Conservation (phyloP, 2,888 invertebrate species). For the Gnatocerus cornutus region DNA sequence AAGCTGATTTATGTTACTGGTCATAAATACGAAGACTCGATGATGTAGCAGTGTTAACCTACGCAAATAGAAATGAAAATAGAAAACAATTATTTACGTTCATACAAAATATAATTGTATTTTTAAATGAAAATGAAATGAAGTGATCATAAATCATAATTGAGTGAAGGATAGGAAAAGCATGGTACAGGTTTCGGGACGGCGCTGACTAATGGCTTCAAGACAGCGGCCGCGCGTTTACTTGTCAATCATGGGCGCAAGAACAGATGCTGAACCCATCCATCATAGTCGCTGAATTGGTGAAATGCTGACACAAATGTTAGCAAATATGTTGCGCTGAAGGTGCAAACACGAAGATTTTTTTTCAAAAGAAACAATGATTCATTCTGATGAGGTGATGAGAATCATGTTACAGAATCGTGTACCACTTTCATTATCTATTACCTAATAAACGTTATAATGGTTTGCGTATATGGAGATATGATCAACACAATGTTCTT, state of each 20-base stretch:
- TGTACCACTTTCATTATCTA: background rate
- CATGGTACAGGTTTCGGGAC: constrained; percentile 42
- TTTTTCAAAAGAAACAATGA: background rate
- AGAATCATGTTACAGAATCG: too few relatives aligned
- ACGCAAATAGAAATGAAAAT: constrained; percentile 10
- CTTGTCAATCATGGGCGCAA: constrained; percentile 61
- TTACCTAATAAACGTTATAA: constrained; percentile 30
- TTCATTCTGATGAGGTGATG: background rate
- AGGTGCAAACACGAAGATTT: constrained; percentile 12
- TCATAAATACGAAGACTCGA: constrained; percentile 7
- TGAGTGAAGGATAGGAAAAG: constrained; percentile 44
- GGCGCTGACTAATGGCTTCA: constrained; percentile 61
- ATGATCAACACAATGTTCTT: constrained; percentile 36
- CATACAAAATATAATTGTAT: constrained; percentile 31
- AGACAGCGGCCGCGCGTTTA: constrained; percentile 63
- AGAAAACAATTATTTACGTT: constrained; percentile 38
- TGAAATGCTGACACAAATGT: constrained; percentile 54
- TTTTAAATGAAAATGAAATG: constrained; percentile 41
- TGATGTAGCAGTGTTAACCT: background rate
- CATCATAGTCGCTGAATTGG: constrained; percentile 53
- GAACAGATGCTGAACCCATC: constrained; percentile 61
- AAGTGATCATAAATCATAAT: constrained; percentile 51
- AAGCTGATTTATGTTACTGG: constrained; percentile 12
- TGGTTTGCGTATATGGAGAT: constrained; percentile 35
- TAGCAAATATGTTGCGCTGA: constrained; percentile 50